Conservation (phyloP, 2,888 invertebrate species). For the Scaptomyza flava region DNA sequence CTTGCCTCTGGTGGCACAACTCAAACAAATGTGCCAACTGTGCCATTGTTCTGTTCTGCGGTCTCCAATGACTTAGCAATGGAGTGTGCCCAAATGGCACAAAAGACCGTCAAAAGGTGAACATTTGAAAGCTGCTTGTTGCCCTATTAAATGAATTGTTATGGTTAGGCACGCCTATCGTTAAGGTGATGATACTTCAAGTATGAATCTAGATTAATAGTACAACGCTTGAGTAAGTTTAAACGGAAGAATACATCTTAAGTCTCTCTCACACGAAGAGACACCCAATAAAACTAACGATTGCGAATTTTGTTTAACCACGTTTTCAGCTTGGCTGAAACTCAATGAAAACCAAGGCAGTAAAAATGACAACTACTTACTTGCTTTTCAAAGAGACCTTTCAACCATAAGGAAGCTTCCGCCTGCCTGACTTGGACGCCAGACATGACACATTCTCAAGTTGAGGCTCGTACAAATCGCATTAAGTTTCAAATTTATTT, state of each 20-base stretch:
- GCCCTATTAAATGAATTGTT: constrained; percentile 25
- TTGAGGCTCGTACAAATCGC: constrained; percentile 35
- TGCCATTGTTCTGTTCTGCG: constrained; percentile 36
- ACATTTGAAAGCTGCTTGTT: constrained; percentile 39
- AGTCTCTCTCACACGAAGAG: constrained; percentile 25
- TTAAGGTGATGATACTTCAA: constrained; percentile 27
- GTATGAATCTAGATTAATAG: constrained; percentile 21
- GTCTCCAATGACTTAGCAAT: constrained; percentile 32
- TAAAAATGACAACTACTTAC: constrained; percentile 28
- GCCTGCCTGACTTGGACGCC: neutral
- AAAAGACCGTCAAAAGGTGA: constrained; percentile 23
- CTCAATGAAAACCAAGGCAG: constrained; percentile 46
- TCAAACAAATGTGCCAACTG: constrained; percentile 30
- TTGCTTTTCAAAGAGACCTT: constrained; percentile 33
- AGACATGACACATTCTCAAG: neutral
- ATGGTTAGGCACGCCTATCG: constrained; percentile 5
- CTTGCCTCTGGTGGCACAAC: constrained; percentile 9
- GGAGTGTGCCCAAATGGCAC: constrained; percentile 1
- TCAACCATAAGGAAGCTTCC: constrained; percentile 17
- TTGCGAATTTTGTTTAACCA: constrained; percentile 23
- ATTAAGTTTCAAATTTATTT: constrained; percentile 42
- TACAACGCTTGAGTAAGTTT: constrained; percentile 29
- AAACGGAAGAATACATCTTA: constrained; percentile 19
- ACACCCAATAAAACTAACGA: constrained; percentile 17
- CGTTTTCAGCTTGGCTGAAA: constrained; percentile 39